phyloP scores from a whole-genome alignment of 23 tunicate genomes.

The Trididemnum nubilum region DNA sequence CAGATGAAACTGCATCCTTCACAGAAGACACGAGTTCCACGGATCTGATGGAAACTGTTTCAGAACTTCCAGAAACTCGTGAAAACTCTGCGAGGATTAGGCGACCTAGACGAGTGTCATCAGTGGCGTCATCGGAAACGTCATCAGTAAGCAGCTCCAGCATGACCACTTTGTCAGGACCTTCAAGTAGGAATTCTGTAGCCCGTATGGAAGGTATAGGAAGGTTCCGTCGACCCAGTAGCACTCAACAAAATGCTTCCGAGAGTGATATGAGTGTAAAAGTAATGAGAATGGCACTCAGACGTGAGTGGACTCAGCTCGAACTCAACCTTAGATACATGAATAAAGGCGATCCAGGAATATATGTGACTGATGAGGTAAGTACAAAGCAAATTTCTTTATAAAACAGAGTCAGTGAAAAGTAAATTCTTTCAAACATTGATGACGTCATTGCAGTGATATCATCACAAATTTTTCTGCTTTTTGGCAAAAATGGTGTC shows the following conservation, averaged over 20 bases:
- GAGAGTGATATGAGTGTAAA: slow-evolving; percentile 41
- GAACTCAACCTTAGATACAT: slow-evolving; percentile 60
- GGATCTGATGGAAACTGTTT: not conserved
- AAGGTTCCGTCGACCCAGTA: not conserved
- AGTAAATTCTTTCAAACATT: not conserved
- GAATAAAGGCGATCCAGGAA: slow-evolving; percentile 47
- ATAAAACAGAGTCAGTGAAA: not conserved
- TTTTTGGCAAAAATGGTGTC: no score
- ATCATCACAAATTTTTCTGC: not conserved
- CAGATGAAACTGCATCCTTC: not conserved
- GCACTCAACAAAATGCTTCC: slow-evolving; percentile 9
- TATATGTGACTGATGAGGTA: slow-evolving; percentile 80
- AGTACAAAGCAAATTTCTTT: no score
- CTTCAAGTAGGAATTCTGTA: slow-evolving; percentile 2
- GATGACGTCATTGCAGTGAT: not conserved
- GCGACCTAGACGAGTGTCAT: slow-evolving; percentile 14
- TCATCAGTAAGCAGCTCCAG: slow-evolving; percentile 18
- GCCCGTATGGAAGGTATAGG: not conserved
- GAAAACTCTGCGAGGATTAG: not conserved
- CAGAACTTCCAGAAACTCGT: slow-evolving; percentile 1
- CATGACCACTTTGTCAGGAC: slow-evolving; percentile 34
- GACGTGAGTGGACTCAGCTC: slow-evolving; percentile 81
- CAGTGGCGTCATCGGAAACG: slow-evolving; percentile 32
- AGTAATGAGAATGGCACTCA: slow-evolving; percentile 41
- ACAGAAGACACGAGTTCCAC: not conserved